These are phyloP conservation scores for Ophioninae sp. DNA, from an alignment of 2,888 invertebrate genomes.

Conservation along the genomic window DNA sequence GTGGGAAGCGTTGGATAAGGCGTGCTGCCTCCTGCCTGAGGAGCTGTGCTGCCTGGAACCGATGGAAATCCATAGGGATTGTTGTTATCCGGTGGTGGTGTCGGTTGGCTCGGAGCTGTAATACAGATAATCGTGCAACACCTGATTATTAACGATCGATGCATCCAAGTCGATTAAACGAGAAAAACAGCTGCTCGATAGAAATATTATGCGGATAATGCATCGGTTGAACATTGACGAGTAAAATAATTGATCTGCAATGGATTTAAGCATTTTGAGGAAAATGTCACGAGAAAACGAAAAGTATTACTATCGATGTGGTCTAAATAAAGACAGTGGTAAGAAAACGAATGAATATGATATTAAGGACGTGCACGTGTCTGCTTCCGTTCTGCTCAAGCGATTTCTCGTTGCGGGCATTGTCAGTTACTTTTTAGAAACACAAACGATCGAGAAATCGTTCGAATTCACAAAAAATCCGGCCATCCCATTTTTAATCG, in stretches of 20 bases:
- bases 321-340: neutral
- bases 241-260: neutral
- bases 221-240: neutral
- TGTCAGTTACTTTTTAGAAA: neutral
- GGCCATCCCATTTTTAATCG: constrained; percentile 56
- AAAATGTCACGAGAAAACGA: neutral
- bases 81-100: constrained; percentile 63
- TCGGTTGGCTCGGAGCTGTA: constrained; percentile 59
- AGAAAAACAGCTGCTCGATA: neutral
- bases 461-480: constrained; percentile 7
- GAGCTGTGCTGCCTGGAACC: constrained; percentile 65
- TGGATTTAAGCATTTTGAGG: neutral
- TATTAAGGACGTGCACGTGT: neutral
- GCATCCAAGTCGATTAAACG: neutral
- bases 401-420: constrained; percentile 8
- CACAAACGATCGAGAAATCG: constrained; percentile 32
- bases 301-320: neutral
- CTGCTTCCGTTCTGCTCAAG: neutral
- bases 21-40: constrained; percentile 39
- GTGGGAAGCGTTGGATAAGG: constrained; percentile 64
- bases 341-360: neutral
- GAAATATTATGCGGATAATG: neutral
- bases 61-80: constrained; percentile 71
- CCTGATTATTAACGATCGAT: constrained; percentile 14
- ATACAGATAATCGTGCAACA: constrained; percentile 33